These are phyloP conservation scores for Melanotaenia parkinsoni DNA, from an alignment of 2,797 vertebrate genomes.

Conservation along the genomic window DNA sequence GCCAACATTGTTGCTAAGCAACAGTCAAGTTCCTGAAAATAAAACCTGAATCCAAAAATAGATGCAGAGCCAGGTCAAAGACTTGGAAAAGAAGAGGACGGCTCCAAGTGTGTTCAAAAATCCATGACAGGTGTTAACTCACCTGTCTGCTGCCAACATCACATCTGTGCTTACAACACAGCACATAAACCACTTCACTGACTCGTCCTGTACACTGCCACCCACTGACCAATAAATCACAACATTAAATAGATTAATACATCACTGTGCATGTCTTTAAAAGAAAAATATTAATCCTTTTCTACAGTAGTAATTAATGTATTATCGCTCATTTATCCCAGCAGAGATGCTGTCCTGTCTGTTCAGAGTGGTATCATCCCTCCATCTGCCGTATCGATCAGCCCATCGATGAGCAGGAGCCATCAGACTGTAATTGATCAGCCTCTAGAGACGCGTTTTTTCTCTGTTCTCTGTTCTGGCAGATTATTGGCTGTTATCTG, in stretches of 20 bases:
- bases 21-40: conserved; percentile 21
- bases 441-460: background rate
- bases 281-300: too few species aligned
- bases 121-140: too few species aligned
- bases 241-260: too few species aligned
- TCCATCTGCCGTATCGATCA: conserved; percentile 22
- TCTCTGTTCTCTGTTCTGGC: too few species aligned
- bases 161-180: background rate
- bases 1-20: conserved; percentile 38
- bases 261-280: too few species aligned
- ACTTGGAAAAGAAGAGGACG: background rate
- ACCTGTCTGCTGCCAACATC: too few species aligned
- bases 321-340: too few species aligned
- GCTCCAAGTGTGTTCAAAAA: background rate
- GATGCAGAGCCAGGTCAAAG: background rate
- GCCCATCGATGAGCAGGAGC: conserved; percentile 26
- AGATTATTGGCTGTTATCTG: background rate
- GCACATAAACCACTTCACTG: too few species aligned
- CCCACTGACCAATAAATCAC: background rate
- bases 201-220: too few species aligned
- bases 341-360: too few species aligned
- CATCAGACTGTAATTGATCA: conserved; percentile 24
- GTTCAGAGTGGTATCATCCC: too few species aligned
- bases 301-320: too few species aligned
- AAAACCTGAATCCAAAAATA: conserved; percentile 43